phyloP scores from a whole-genome alignment of 2,797 vertebrate species.

The Sebastes hubbsi region DNA sequence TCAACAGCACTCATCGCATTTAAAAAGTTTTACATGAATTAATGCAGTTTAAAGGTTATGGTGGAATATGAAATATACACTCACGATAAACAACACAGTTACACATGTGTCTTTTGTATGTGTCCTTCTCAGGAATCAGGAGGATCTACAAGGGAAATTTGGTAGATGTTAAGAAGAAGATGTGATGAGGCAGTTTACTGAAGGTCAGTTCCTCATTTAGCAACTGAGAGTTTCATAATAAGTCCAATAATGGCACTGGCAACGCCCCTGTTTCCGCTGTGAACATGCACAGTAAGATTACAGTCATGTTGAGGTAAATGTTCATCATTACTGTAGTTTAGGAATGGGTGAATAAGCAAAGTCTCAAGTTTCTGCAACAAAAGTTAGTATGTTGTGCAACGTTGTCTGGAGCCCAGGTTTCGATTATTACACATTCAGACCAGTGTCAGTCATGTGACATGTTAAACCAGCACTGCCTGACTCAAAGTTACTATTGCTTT shows the following conservation, averaged over 20 bases:
- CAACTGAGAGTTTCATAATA: not conserved
- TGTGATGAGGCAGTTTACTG: slow-evolving; percentile 13
- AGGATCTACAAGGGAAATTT: not conserved
- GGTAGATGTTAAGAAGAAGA: not conserved
- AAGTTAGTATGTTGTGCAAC: slow-evolving; percentile 23
- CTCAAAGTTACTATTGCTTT: not conserved
- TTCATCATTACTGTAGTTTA: not conserved
- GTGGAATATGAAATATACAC: not conserved
- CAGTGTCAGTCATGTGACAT: not conserved
- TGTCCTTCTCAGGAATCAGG: not conserved
- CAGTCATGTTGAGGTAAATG: not conserved
- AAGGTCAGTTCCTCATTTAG: slow-evolving; percentile 49
- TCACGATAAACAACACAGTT: not conserved
- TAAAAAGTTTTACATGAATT: not conserved
- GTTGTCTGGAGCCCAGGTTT: not conserved
- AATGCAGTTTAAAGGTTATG: not conserved
- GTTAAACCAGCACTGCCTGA: not conserved
- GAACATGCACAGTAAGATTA: not conserved
- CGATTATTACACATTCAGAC: not conserved
- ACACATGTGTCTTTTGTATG: not conserved
- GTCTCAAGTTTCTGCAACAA: not conserved
- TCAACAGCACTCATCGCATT: not conserved
- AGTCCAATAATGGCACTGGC: not conserved
- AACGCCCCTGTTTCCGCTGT: not conserved
- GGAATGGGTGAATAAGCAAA: not conserved